Evolutionary conservation across 2,113 vertebrate genomes (phyloP).

Genomic region (Antechinus stuartii): DNA sequence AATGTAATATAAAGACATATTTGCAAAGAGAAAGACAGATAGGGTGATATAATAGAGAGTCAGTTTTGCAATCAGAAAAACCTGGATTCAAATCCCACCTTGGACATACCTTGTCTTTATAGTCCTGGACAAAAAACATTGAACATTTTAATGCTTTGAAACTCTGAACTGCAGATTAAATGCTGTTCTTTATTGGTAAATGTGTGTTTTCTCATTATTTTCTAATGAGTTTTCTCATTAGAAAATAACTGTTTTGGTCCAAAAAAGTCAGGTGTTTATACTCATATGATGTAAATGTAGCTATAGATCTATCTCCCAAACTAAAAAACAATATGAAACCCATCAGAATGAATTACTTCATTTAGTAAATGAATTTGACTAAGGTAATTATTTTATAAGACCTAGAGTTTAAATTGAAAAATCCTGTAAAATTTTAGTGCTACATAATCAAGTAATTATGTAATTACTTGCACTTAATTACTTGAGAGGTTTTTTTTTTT

Average conservation of each 20-base stretch:
- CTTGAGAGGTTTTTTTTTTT: constrained; percentile 77
- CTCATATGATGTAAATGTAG: background rate
- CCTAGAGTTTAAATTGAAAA: constrained; percentile 72
- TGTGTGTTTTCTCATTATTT: background rate
- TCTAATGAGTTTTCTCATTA: background rate
- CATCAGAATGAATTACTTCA: constrained; percentile 72
- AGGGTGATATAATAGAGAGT: background rate
- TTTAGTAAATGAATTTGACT: constrained; percentile 81
- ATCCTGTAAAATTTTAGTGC: constrained; percentile 79
- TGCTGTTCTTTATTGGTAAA: background rate
- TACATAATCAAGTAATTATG: constrained; percentile 80
- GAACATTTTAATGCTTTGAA: background rate
- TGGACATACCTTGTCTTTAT: background rate
- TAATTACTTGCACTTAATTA: constrained; percentile 79
- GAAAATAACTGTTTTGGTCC: background rate
- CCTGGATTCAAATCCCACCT: background rate
- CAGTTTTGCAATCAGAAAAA: background rate
- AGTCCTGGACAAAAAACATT: background rate
- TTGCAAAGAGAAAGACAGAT: background rate
- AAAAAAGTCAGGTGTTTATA: background rate
- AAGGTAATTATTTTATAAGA: constrained; percentile 76
- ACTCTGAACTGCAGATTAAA: background rate
- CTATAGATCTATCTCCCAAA: background rate
- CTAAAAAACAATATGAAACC: constrained; percentile 61
- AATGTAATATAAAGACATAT: background rate